Evolutionary conservation across 1,140 invertebrate genomes (phyloP).

Genomic region (Helicoverpa zea): DNA sequence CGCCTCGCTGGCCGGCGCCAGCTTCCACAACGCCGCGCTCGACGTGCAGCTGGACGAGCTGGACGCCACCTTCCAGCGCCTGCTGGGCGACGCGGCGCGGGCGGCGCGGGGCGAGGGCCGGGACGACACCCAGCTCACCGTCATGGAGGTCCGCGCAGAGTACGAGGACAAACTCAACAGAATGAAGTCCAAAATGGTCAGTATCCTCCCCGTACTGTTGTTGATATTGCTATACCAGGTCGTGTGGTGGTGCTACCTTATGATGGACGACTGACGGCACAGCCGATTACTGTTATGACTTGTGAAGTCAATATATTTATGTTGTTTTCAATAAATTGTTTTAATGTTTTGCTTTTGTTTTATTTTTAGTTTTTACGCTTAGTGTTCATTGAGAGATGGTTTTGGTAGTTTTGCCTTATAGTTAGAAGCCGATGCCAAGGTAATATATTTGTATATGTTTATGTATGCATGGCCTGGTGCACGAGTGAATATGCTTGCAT

Average conservation of each 20-base stretch:
- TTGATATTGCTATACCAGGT: constrained; percentile 82
- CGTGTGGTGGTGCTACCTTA: constrained; percentile 82
- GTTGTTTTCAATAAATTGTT: constrained; percentile 75
- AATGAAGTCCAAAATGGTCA: constrained; percentile 91
- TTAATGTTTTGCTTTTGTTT: constrained; percentile 73
- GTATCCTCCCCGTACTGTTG: constrained; percentile 83
- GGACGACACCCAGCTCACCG: constrained; percentile 64
- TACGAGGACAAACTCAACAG: constrained; percentile 90
- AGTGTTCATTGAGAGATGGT: constrained; percentile 74
- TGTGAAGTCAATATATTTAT: constrained; percentile 69
- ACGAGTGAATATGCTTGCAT: constrained; percentile 9
- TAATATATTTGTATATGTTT: constrained; percentile 48
- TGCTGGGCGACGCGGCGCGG: constrained; percentile 71
- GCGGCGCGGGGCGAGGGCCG: constrained; percentile 73
- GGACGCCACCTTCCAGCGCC: constrained; percentile 75
- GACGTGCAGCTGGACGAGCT: constrained; percentile 78
- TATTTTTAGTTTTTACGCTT: constrained; percentile 64
- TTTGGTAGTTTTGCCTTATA: constrained; percentile 18
- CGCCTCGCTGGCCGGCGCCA: constrained; percentile 62
- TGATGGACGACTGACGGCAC: constrained; percentile 76
- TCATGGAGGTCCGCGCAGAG: constrained; percentile 87
- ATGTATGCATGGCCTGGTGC: constrained; percentile 38
- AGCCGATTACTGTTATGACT: constrained; percentile 64
- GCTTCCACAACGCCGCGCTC: constrained; percentile 71
- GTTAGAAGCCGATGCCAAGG: constrained; percentile 14